Conservation (phyloP, 2,113 vertebrate species). For the Scomber japonicus region DNA sequence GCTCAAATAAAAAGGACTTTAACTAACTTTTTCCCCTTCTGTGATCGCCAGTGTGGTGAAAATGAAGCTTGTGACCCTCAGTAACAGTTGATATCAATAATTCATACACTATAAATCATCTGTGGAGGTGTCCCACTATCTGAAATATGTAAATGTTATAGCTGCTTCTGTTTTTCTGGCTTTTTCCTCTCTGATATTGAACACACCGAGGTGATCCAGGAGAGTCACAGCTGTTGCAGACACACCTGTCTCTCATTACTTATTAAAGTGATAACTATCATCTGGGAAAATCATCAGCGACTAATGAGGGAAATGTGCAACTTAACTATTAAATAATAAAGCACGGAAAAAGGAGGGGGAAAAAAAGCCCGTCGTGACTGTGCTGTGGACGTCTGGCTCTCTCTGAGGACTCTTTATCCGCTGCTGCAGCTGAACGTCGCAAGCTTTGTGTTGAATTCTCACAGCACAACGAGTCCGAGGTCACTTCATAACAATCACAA, state of each 20-base stretch:
- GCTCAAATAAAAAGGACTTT: too few species aligned
- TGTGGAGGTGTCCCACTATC: neutral
- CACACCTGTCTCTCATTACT: slow-evolving; percentile 14
- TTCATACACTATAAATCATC: neutral
- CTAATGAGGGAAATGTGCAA: slow-evolving; percentile 40
- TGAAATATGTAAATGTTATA: neutral
- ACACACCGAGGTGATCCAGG: neutral
- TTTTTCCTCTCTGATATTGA: neutral
- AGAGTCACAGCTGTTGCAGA: neutral
- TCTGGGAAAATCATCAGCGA: slow-evolving; percentile 1
- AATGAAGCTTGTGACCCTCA: neutral
- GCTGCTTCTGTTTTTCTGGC: neutral
- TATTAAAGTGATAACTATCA: slow-evolving; percentile 23
- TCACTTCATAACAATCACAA: slow-evolving; percentile 14
- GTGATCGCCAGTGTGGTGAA: neutral
- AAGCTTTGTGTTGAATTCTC: slow-evolving; percentile 29
- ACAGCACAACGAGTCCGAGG: slow-evolving; percentile 51
- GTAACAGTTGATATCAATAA: neutral
- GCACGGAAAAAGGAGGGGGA: too few species aligned
- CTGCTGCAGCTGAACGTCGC: slow-evolving; percentile 24
- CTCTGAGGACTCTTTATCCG: slow-evolving; percentile 34
- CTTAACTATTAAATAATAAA: slow-evolving; percentile 16
- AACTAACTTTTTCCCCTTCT: neutral
- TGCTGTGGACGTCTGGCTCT: slow-evolving; percentile 5
- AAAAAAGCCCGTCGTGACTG: slow-evolving; percentile 2